phyloP scores from a whole-genome alignment of 2,797 vertebrate species.

The Strix occidentalis region DNA sequence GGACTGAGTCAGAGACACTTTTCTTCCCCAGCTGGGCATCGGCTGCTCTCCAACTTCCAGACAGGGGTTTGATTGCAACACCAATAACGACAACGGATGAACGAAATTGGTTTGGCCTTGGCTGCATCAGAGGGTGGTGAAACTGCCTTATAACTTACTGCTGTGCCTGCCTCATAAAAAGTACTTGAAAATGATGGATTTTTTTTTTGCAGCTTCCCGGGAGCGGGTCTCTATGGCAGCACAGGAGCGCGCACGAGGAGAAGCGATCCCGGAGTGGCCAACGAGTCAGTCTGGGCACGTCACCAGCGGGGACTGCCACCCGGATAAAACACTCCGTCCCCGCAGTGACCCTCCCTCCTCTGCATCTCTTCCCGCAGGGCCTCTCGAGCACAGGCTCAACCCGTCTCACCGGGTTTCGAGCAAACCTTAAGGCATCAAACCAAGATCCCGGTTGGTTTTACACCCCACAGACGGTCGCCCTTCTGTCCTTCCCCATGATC shows the following conservation, averaged over 20 bases:
- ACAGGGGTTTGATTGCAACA: neutral
- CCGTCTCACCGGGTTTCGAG: fast-evolving
- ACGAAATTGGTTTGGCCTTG: neutral
- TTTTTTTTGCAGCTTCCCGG: neutral
- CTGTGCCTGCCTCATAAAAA: neutral
- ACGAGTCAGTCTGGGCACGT: neutral
- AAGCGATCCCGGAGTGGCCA: neutral
- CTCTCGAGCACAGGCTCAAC: neutral
- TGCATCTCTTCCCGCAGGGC: neutral
- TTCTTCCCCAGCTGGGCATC: neutral
- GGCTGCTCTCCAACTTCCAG: neutral
- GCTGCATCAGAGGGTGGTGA: neutral
- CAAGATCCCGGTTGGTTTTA: neutral
- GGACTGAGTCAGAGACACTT: neutral
- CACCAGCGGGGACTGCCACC: neutral
- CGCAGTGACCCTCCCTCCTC: neutral
- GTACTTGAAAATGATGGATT: neutral
- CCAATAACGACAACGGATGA: neutral
- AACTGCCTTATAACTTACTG: neutral
- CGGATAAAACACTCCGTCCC: neutral
- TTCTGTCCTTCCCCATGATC: neutral
- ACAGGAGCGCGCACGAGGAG: neutral
- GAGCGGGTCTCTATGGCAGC: neutral
- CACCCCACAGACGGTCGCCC: neutral
- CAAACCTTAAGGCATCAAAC: neutral